Evolutionary conservation across 2,888 invertebrate species (phyloP).

Genomic region (Sphaerophoria rueppellii): DNA sequence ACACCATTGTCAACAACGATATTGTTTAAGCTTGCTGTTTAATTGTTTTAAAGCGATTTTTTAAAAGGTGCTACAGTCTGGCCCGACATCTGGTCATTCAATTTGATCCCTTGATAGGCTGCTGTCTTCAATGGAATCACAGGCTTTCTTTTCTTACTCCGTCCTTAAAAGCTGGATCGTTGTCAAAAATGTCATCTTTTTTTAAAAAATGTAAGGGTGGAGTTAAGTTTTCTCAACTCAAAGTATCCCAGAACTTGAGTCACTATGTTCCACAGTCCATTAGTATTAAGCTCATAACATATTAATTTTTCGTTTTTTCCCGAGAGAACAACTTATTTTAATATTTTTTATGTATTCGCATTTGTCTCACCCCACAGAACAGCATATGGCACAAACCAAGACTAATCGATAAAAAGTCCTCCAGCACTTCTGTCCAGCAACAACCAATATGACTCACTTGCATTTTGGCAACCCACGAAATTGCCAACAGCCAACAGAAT

Average conservation of each 20-base stretch:
- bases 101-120: too few species aligned
- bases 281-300: neutral
- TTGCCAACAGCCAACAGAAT: conserved; percentile 34
- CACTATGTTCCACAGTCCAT: neutral
- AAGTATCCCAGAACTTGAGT: neutral
- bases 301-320: neutral
- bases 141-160: too few species aligned
- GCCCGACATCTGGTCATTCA: too few species aligned
- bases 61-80: too few species aligned
- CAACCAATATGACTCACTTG: conserved; percentile 56
- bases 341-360: neutral
- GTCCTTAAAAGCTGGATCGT: too few species aligned
- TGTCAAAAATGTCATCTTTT: too few species aligned
- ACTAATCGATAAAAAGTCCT: conserved; percentile 54
- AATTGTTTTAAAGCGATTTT: too few species aligned
- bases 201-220: too few species aligned
- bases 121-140: too few species aligned
- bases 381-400: conserved; percentile 58
- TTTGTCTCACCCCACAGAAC: neutral
- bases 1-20: neutral
- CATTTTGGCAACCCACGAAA: conserved; percentile 64
- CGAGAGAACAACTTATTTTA: conserved; percentile 2
- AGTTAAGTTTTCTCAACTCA: neutral
- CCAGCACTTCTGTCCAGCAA: neutral
- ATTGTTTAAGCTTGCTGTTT: too few species aligned